These are phyloP conservation scores for Bradynema listronoti DNA, from an alignment of 1,140 invertebrate species.

Conservation along the genomic window DNA sequence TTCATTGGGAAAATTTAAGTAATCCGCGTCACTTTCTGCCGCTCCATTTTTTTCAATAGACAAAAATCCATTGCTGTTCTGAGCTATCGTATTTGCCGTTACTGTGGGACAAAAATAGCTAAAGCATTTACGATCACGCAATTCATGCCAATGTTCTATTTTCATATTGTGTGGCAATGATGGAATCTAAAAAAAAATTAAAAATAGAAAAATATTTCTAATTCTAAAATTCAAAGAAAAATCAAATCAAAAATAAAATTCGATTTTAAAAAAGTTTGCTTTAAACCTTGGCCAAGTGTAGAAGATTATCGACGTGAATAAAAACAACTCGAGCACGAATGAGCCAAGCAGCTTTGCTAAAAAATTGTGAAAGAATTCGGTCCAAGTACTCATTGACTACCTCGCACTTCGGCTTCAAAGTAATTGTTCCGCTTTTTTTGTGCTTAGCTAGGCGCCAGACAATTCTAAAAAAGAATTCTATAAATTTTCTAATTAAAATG, in stretches of 20 bases:
- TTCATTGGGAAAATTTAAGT: too few species aligned
- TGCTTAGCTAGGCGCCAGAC: constrained; percentile 55
- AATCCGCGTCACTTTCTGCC: too few species aligned
- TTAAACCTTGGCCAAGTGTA: constrained; percentile 50
- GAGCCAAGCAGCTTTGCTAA: constrained; percentile 12
- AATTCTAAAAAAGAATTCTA: constrained; percentile 42
- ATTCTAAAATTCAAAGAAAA: constrained; percentile 18
- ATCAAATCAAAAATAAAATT: too few species aligned
- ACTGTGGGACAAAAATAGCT: constrained; percentile 1
- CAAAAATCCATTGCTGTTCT: too few species aligned
- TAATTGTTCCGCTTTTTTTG: constrained; percentile 40
- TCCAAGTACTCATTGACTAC: constrained; percentile 47
- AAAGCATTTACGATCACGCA: too few species aligned
- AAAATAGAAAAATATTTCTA: neutral
- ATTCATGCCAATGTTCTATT: constrained; percentile 44
- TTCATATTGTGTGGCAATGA: constrained; percentile 48
- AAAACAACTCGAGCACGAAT: constrained; percentile 37
- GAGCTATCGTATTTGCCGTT: neutral
- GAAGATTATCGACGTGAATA: constrained; percentile 35
- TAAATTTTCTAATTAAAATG: constrained; percentile 5
- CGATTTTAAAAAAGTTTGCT: too few species aligned
- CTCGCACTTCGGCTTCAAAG: constrained; percentile 41
- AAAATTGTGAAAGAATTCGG: constrained; percentile 44
- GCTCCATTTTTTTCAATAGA: too few species aligned
- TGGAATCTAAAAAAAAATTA: constrained; percentile 37